phyloP scores from a whole-genome alignment of 2,113 vertebrate species.

The Thamnophis sirtalis region DNA sequence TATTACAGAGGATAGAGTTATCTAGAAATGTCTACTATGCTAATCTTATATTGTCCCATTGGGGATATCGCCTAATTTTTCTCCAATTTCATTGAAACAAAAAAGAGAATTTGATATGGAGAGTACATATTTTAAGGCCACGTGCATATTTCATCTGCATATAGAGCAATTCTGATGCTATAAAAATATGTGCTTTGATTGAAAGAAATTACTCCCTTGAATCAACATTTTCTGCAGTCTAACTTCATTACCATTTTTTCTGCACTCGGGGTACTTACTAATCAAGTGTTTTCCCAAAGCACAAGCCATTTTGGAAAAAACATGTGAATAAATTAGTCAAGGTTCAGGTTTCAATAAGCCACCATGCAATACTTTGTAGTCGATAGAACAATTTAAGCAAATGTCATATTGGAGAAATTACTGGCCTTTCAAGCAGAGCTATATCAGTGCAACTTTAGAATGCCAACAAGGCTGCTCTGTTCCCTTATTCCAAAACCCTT shows the following conservation, averaged over 20 bases:
- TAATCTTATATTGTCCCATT: background rate
- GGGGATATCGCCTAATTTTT: background rate
- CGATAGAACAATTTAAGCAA: slow-evolving; percentile 12
- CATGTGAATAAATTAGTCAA: background rate
- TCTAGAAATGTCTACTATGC: background rate
- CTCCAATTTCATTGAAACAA: fast-evolving
- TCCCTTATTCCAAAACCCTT: fast-evolving
- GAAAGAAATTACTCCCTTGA: background rate
- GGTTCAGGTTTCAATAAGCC: slow-evolving; percentile 19
- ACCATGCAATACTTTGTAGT: slow-evolving; percentile 2
- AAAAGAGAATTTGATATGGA: background rate
- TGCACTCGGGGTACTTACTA: background rate
- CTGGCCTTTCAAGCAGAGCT: background rate
- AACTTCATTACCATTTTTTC: background rate
- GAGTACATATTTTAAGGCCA: background rate
- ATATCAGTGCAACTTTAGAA: background rate
- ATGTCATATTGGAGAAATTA: background rate
- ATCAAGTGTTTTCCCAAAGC: slow-evolving; percentile 19
- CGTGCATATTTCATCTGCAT: background rate
- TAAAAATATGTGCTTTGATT: background rate
- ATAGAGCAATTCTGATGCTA: background rate
- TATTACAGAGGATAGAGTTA: background rate
- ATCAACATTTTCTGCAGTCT: background rate
- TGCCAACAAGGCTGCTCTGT: background rate
- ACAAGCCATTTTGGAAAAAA: slow-evolving; percentile 20